Percentiles rank a stretch among this genome's conserved stretches.
These are phyloP conservation scores for Drosophila anomalata DNA, from an alignment of 2,888 invertebrate species.

Conservation along the genomic window DNA sequence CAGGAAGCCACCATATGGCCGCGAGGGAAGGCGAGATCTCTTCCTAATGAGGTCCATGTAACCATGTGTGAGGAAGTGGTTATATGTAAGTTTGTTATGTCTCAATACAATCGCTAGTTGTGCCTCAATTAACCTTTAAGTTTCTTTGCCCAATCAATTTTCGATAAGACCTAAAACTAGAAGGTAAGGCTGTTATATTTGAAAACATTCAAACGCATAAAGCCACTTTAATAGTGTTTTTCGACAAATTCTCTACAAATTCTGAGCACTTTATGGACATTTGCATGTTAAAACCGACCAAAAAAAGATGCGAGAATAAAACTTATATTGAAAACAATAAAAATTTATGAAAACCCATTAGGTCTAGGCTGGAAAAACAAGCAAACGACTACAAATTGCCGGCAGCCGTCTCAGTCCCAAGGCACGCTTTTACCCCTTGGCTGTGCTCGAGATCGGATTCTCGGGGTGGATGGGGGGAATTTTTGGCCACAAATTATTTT, in stretches of 20 bases:
- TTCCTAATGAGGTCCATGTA: too few relatives aligned
- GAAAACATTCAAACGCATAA: constrained; percentile 10
- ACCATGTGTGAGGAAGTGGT: too few relatives aligned
- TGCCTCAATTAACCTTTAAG: too few relatives aligned
- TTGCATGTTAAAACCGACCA: constrained; percentile 55
- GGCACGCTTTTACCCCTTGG: constrained; percentile 41
- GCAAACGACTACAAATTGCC: constrained; percentile 76
- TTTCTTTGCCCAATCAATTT: too few relatives aligned
- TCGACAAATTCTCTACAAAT: constrained; percentile 53
- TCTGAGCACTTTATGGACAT: constrained; percentile 50
- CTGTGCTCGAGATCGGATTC: constrained; percentile 22
- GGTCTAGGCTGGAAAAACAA: constrained; percentile 72
- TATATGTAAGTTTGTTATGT: too few relatives aligned
- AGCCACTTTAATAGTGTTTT: constrained; percentile 18
- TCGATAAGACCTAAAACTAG: neutral
- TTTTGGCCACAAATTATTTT: constrained; percentile 77
- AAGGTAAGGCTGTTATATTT: neutral
- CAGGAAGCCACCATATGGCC: too few relatives aligned
- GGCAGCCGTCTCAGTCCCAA: constrained; percentile 60
- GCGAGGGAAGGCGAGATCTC: too few relatives aligned
- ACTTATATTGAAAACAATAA: constrained; percentile 75
- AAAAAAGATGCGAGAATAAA: constrained; percentile 38
- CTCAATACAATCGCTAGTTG: too few relatives aligned
- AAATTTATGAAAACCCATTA: constrained; percentile 78
- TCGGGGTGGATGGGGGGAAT: constrained; percentile 7